Conservation (phyloP, 2,888 invertebrate species). For the Azorinus chamasolen region DNA sequence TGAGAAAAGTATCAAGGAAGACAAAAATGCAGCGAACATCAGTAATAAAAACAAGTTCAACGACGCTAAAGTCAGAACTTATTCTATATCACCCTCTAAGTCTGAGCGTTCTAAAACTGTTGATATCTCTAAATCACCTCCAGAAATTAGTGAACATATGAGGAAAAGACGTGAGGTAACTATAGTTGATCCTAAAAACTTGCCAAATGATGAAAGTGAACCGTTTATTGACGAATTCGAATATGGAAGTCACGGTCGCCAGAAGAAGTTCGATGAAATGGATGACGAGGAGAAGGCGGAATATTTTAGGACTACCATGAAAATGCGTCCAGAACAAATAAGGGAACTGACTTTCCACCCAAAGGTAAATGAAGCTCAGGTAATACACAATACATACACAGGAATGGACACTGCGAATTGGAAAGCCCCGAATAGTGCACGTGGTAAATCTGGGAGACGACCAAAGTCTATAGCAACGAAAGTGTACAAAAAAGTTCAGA, state of each 20-base stretch:
- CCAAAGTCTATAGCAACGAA: constrained; percentile 20
- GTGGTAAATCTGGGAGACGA: constrained; percentile 35
- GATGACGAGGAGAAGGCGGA: constrained; percentile 51
- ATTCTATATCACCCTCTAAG: background rate
- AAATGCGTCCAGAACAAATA: constrained; percentile 59
- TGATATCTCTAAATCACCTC: constrained; percentile 8
- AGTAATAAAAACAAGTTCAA: constrained; percentile 8
- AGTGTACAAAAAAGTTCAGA: constrained; percentile 33
- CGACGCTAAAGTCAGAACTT: background rate
- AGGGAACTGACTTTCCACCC: constrained; percentile 67
- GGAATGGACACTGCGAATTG: constrained; percentile 52
- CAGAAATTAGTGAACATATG: constrained; percentile 16
- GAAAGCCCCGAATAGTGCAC: constrained; percentile 34
- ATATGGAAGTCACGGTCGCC: constrained; percentile 20
- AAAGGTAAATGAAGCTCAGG: constrained; percentile 49
- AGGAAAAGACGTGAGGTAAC: constrained; percentile 58
- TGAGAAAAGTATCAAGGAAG: constrained; percentile 38
- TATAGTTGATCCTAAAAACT: constrained; percentile 52
- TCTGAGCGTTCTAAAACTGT: background rate
- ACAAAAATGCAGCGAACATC: constrained; percentile 16
- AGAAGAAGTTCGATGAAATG: constrained; percentile 56
- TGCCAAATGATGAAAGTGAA: constrained; percentile 24
- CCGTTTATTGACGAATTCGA: constrained; percentile 42
- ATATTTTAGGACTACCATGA: constrained; percentile 44
- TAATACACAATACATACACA: constrained; percentile 67